Percentiles rank a stretch among this genome's conserved stretches.
Conservation (phyloP, 2,113 vertebrate genomes). For the Zosterops japonicus region DNA sequence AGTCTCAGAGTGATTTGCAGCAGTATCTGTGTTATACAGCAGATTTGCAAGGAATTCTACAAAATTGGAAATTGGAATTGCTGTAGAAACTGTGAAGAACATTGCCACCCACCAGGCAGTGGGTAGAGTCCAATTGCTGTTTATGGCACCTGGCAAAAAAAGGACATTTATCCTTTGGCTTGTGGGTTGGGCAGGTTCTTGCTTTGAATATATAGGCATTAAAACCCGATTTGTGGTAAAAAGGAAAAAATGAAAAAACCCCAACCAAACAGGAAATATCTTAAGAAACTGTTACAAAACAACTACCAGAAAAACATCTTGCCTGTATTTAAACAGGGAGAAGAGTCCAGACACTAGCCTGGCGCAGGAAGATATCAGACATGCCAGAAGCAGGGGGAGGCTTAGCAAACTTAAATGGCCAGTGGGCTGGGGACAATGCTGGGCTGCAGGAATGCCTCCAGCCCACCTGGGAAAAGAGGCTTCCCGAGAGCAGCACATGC, state of each 20-base stretch:
- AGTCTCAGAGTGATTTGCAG: not conserved
- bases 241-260: not conserved
- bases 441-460: not conserved
- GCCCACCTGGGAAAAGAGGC: not conserved
- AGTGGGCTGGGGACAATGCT: rapidly evolving
- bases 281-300: constrained; percentile 27
- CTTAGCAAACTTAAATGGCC: not conserved
- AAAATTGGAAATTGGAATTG: not conserved
- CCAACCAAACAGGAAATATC: not conserved
- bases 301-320: constrained; percentile 16
- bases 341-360: not conserved
- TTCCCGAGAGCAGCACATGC: not conserved
- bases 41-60: not conserved
- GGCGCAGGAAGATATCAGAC: not conserved
- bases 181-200: not conserved
- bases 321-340: constrained; percentile 11
- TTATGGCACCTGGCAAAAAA: not conserved
- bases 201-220: not conserved
- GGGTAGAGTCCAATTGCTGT: not conserved
- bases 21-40: not conserved
- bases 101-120: not conserved
- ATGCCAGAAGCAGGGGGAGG: not conserved
- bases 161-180: not conserved
- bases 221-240: not conserved
- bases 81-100: not conserved